Base-by-base conservation (phyloP, 37 sponge, comb jelly and placozoan genomes). In the Haliclona indistincta region DNA sequence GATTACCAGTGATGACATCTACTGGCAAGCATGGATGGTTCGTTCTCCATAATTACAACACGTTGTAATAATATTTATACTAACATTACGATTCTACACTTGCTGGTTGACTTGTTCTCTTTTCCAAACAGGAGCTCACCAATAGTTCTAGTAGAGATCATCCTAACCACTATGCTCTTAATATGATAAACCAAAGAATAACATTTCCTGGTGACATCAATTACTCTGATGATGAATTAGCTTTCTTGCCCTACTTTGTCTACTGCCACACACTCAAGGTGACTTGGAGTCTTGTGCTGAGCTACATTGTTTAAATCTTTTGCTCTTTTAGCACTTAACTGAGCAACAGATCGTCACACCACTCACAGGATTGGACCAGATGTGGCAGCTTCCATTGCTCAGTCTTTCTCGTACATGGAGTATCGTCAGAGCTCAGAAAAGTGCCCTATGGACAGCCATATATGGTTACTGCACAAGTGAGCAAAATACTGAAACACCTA, bases 111-210 rank as follows among this genome's bases (percentile, higher is more conserved):
- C 39, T 70, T 30, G 8, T 3, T 40, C 63, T 54, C 20, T 35
- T 63, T 34, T 0, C 29, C 44, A 20, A 40, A 19, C 55, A 89
- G 86, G 80, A 65, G 20, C 64, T 89, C 39, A 77, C 53, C 43
- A 54, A 68, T 67, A 80, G 87, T 0, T 67, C 47, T 22, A 65
- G 43, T 33, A 66, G 69, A 19, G 84, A 66, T 28, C 17, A 63
- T 13, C 68, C 88, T 34, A 79, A 80, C 42, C 81, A 87, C 47
- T 92, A 87, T 67, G 93, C 85, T 6, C 71, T 80, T 45, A 92
- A 92, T 43, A 76, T 87, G 73, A 76, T 92, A 34, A 92, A 92
- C 60, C 93, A 92, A 68, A 87, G 84, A 77, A 84, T 92, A 30
- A 87, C 84, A 0, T 84, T 87, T 26, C 83, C 89, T 29, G 51